Percentiles rank a stretch among this genome's conserved stretches.
Conservation (phyloP, 1,140 invertebrate genomes). For the Apis mellifera region Amel_HAv3.1 CM009941.2:11313501-11314000, state of each 20-base stretch:
- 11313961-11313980: constrained; percentile 50
- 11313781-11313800: neutral
- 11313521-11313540: no score
- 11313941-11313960: constrained; percentile 58
- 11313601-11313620: neutral
- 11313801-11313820: constrained; percentile 1
- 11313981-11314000: constrained; percentile 64
- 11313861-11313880: constrained; percentile 50
- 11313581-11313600: neutral
- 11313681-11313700: no score
- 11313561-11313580: neutral
- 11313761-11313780: neutral
- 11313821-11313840: constrained; percentile 35
- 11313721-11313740: constrained; percentile 6
- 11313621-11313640: constrained; percentile 5
- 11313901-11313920: constrained; percentile 8
- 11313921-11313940: constrained; percentile 59
- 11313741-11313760: neutral
- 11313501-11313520: neutral
- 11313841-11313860: constrained; percentile 27
- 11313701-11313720: constrained; percentile 19
- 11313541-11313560: neutral
- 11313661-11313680: neutral
- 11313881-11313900: constrained; percentile 15
- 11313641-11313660: neutral